Evolutionary conservation across 30 jellyfish, hydroid and myxozoan species (phyloP), one percentile per base, ranked within the genome.

Genomic region (Clytia hemisphaerica): DNA sequence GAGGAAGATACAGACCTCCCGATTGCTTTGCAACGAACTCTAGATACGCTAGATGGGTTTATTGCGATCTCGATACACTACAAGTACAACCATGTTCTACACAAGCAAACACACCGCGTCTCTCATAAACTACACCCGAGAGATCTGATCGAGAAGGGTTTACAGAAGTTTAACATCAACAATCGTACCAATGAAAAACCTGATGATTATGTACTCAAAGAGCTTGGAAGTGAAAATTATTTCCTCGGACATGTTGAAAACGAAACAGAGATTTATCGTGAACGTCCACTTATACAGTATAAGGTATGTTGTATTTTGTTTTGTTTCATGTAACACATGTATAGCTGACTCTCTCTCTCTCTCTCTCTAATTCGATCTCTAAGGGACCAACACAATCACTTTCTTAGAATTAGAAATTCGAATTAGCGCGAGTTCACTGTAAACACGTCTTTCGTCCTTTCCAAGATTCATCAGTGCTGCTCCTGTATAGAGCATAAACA

Each of bases 161-260:
- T 83, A 40, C 62, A 42, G 25, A 83, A 74, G 58, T 38, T 61
- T 40, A 59, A 77, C 0, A 34, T 67, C 58, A 53, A 45, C 4
- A 29, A 61, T 28, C 24, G 35, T 6, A 48, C 44, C 6, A 34
- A 33, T 10, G 94, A 83, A 35, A 75, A 47, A 19, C 67, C 62
- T 22, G 74, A 67, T 31, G 94, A 83, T 44, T 83, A 59, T 49
- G 74, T 83, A 22, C 77, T 83, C 32, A 74, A 75, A 34, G 84
- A 44, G 15, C 78, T 80, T 54, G 94, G 94, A 6, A 33, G 49
- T 34, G 58, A 40, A 1, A 75, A 76, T 46, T 83, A 45, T 53
- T 45, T 83, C 4, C 75, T 83, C 44, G 94, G 91, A 0, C 32
- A 53, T 25, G 69, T 48, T 21, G 80, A 1, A 1, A 73, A 73